Percentiles rank a stretch among this genome's conserved stretches.
phyloP scores from a whole-genome alignment of 1,140 invertebrate genomes.

The Drosophila mayri region DNA sequence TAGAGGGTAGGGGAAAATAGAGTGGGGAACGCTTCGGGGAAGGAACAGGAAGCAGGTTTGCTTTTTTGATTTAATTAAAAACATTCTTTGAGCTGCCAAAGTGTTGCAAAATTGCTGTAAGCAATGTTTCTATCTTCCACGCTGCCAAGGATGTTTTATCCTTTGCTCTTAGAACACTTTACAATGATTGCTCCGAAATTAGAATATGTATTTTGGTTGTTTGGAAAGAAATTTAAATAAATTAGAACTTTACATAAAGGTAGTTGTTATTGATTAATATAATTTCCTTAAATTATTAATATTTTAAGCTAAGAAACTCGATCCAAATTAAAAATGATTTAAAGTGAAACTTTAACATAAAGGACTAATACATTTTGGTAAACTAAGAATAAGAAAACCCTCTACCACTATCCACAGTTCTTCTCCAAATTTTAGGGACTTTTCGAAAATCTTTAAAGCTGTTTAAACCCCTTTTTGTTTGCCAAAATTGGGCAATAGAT shows the following conservation, averaged over 20 bases:
- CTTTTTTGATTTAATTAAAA: conserved; percentile 81
- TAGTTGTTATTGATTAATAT: too few relatives aligned
- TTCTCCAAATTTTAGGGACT: neutral
- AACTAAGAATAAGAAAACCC: neutral
- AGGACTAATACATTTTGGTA: too few relatives aligned
- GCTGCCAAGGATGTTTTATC: neutral
- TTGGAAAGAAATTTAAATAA: neutral
- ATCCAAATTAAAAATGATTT: too few relatives aligned
- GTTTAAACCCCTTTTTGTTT: conserved; percentile 5
- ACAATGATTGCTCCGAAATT: conserved; percentile 1
- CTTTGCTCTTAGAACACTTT: neutral
- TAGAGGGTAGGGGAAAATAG: neutral
- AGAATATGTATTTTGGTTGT: neutral
- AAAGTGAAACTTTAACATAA: too few relatives aligned
- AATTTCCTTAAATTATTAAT: too few relatives aligned
- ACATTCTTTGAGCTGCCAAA: conserved; percentile 73
- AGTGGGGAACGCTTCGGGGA: neutral
- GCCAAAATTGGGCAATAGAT: conserved; percentile 55
- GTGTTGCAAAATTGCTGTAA: conserved; percentile 68
- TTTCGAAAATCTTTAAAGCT: conserved; percentile 17
- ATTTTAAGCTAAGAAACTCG: too few relatives aligned
- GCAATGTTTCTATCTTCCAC: conserved; percentile 39
- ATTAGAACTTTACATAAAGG: too few relatives aligned
- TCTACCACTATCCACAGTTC: too few relatives aligned
- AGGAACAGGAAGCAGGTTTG: conserved; percentile 10